phyloP scores from a whole-genome alignment of 2,797 vertebrate species.

The Micropoecilia bifurca region DNA sequence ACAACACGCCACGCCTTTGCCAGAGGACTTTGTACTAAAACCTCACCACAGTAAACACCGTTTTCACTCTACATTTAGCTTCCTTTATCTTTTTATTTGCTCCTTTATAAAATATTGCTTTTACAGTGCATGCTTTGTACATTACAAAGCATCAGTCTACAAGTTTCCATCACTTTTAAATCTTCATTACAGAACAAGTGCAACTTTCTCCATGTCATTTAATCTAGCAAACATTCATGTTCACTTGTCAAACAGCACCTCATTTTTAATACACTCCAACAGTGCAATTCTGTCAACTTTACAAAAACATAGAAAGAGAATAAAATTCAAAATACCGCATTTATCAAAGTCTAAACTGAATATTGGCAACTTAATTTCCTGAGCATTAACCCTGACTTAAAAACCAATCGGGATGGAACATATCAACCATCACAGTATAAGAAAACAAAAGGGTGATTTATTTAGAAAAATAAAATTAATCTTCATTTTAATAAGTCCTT shows the following conservation, averaged over 20 bases:
- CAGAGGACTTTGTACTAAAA: slow-evolving; percentile 25
- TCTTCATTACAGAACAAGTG: slow-evolving; percentile 14
- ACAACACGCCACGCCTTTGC: slow-evolving; percentile 8
- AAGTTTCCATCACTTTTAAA: slow-evolving; percentile 4
- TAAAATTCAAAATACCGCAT: background rate
- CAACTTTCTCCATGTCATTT: background rate
- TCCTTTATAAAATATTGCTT: slow-evolving; percentile 20
- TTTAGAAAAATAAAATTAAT: background rate
- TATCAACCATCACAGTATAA: slow-evolving; percentile 14
- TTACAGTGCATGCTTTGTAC: too few relatives aligned
- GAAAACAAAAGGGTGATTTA: background rate
- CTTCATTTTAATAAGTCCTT: background rate
- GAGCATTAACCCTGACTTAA: slow-evolving; percentile 2
- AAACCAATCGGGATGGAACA: slow-evolving; percentile 30
- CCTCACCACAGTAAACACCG: slow-evolving; percentile 15
- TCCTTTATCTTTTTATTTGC: slow-evolving; percentile 37
- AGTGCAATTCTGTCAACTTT: background rate
- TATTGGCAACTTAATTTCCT: slow-evolving; percentile 13
- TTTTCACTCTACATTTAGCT: slow-evolving; percentile 24
- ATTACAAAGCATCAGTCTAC: slow-evolving; percentile 4
- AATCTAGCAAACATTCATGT: slow-evolving; percentile 12
- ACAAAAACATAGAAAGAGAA: slow-evolving; percentile 8
- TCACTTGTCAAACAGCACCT: slow-evolving; percentile 11
- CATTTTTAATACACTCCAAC: slow-evolving; percentile 2
- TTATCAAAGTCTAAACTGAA: slow-evolving; percentile 16